Evolutionary conservation across 2,888 invertebrate species (phyloP).

Genomic region (Pollenia griseotomentosa): DNA sequence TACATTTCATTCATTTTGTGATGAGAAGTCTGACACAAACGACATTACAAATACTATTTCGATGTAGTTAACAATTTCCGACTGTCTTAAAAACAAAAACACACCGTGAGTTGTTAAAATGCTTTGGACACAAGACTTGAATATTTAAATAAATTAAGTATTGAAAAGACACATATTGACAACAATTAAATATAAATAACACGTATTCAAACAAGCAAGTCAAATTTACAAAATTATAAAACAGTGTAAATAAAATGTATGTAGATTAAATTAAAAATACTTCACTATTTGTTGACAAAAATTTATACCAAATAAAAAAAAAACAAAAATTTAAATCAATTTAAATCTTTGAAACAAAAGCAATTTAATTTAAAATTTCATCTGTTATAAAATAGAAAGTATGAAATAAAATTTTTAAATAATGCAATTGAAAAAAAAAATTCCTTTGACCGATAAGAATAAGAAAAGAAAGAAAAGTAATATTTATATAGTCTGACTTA

Average conservation of each 20-base stretch:
- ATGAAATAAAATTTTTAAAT: not conserved
- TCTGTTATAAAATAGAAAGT: slow-evolving; percentile 3
- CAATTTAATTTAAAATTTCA: slow-evolving; percentile 9
- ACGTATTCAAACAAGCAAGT: slow-evolving; percentile 31
- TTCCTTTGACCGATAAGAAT: slow-evolving; percentile 2
- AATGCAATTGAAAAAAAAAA: not conserved
- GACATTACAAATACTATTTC: slow-evolving; percentile 20
- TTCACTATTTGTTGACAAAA: not conserved
- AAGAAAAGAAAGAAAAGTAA: no score
- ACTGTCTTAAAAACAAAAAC: slow-evolving; percentile 41
- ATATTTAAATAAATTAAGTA: slow-evolving; percentile 55
- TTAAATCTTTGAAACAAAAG: slow-evolving; percentile 35
- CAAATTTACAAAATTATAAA: slow-evolving; percentile 11
- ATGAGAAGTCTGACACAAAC: slow-evolving; percentile 23
- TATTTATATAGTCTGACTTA: no score
- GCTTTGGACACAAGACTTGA: slow-evolving; percentile 50
- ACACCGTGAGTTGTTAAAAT: slow-evolving; percentile 35
- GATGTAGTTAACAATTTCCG: slow-evolving; percentile 55
- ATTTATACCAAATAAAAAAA: not conserved
- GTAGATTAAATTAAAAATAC: slow-evolving; percentile 7
- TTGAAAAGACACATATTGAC: slow-evolving; percentile 23
- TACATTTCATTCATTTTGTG: not conserved
- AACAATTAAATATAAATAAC: slow-evolving; percentile 42
- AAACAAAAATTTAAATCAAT: slow-evolving; percentile 22
- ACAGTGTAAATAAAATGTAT: not conserved